Percentiles rank a stretch among this genome's conserved stretches.
These are phyloP conservation scores for Eulemur albifrons DNA, from an alignment of 2,797 vertebrate genomes.

Conservation along the genomic window DNA sequence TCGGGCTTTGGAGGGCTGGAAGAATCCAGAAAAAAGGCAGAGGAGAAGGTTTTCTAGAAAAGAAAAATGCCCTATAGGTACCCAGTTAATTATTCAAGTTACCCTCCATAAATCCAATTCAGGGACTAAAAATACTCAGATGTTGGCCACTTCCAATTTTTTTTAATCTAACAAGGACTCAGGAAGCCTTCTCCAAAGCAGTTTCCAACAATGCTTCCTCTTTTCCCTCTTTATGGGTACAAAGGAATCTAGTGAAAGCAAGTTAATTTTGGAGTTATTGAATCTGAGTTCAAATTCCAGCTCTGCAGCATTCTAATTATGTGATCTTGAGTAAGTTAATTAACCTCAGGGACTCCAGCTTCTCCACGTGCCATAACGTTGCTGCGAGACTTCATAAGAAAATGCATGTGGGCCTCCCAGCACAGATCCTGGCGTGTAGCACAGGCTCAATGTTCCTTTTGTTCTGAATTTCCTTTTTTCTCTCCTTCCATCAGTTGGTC, in stretches of 20 bases:
- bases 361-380: neutral
- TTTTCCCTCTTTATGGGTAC: neutral
- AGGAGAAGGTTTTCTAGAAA: neutral
- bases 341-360: neutral
- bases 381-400: neutral
- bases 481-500: neutral
- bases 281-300: constrained; percentile 45
- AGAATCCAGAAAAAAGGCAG: neutral
- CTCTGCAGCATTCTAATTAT: neutral
- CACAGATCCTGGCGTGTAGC: neutral
- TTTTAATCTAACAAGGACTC: neutral
- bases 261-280: constrained; percentile 21
- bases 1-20: neutral
- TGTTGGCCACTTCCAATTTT: neutral
- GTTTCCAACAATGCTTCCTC: neutral
- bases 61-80: neutral
- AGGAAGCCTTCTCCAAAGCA: neutral
- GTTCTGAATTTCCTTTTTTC: constrained; percentile 28
- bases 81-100: neutral
- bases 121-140: neutral
- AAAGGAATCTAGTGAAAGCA: neutral
- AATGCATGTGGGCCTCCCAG: neutral
- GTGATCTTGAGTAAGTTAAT: constrained; percentile 1
- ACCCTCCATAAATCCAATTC: neutral
- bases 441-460: constrained; percentile 17